Percentiles rank a stretch among this genome's conserved stretches.
These are phyloP conservation scores for Sardina pilchardus DNA, from an alignment of 2,113 vertebrate species.

Conservation along the genomic window DNA sequence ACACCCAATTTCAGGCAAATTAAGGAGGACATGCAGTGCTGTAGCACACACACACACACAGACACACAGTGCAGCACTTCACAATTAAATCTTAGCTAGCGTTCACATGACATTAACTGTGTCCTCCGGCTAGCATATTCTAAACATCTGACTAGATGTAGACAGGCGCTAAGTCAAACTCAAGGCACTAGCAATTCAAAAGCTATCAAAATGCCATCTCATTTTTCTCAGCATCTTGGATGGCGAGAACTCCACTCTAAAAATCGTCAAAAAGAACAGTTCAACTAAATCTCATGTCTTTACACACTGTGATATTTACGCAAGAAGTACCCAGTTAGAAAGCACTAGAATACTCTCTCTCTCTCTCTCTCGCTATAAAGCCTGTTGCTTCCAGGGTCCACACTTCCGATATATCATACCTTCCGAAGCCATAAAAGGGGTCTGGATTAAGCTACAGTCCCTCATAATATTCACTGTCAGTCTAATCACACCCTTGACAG, in stretches of 20 bases:
- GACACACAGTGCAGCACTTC: not conserved
- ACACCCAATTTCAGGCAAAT: conserved; percentile 7
- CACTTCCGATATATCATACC: not conserved
- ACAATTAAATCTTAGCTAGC: conserved; percentile 3
- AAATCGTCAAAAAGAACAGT: not conserved
- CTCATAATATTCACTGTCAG: not conserved
- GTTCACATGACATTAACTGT: not conserved
- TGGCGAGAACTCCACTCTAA: not conserved
- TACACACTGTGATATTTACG: not conserved
- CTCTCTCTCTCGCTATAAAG: not conserved
- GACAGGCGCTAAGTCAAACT: not conserved
- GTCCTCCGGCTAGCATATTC: not conserved
- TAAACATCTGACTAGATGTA: not conserved
- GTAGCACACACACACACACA: not conserved
- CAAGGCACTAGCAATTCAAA: not conserved
- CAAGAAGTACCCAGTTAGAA: no score
- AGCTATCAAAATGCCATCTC: not conserved
- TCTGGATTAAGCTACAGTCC: not conserved
- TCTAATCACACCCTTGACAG: not conserved
- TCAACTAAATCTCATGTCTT: not conserved
- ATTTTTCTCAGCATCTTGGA: not conserved
- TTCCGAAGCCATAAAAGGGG: not conserved
- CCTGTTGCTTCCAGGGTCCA: not conserved
- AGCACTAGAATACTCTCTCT: no score
- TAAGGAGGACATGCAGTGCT: not conserved